A percentile compares a stretch with the other conserved stretches of the same genome.
These are phyloP conservation scores for Myotis vivesi DNA, from an alignment of 2,797 vertebrate species.

Conservation along the genomic window DNA sequence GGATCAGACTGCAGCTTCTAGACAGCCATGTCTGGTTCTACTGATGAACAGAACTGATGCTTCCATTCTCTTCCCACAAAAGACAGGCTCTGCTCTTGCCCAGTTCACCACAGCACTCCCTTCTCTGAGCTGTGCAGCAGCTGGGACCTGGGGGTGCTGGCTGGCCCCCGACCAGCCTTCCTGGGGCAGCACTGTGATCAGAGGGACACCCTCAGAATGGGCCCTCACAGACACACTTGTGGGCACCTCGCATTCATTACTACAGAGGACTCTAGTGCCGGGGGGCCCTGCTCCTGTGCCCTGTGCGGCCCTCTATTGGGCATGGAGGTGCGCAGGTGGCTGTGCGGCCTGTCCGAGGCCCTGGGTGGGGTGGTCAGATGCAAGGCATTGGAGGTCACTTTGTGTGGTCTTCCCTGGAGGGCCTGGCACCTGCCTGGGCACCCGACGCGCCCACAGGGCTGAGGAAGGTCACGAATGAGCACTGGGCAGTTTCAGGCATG, in stretches of 20 bases:
- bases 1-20: background rate
- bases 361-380: background rate
- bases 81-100: accelerated
- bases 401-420: background rate
- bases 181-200: background rate
- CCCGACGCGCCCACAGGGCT: background rate
- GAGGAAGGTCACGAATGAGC: background rate
- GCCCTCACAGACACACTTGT: background rate
- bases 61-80: background rate
- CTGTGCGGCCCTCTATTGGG: accelerated
- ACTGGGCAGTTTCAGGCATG: background rate
- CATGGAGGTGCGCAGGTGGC: background rate
- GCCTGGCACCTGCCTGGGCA: background rate
- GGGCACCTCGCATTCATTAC: accelerated
- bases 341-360: background rate
- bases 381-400: background rate
- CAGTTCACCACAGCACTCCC: accelerated
- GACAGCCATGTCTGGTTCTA: accelerated
- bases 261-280: background rate
- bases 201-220: background rate
- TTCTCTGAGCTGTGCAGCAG: background rate
- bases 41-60: background rate
- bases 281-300: background rate
- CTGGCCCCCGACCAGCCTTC: background rate
- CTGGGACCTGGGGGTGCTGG: background rate